Conservation (phyloP, 2,888 invertebrate genomes). For the Xylocampa areola region DNA sequence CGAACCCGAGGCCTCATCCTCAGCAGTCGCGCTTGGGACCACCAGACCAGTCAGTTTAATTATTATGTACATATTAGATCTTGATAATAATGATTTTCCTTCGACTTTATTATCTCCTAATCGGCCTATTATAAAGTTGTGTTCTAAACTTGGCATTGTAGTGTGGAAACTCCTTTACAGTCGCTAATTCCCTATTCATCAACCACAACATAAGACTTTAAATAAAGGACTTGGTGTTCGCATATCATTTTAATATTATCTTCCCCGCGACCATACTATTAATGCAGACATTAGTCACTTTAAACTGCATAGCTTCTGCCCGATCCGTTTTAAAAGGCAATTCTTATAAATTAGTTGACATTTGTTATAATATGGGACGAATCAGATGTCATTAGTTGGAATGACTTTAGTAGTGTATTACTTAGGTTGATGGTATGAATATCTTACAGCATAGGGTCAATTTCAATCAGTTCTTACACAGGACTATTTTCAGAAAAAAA, state of each 20-base stretch:
- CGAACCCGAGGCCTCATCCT: no score
- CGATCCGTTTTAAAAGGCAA: slow-evolving; percentile 58
- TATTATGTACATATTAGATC: no score
- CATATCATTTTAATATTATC: slow-evolving; percentile 13
- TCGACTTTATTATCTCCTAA: no score
- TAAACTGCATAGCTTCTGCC: slow-evolving; percentile 45
- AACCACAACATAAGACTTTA: slow-evolving; percentile 8
- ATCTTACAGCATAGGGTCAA: no score
- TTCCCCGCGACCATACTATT: slow-evolving; percentile 20
- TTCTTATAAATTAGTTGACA: slow-evolving; percentile 61
- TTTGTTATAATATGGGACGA: slow-evolving; percentile 58
- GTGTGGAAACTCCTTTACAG: neutral
- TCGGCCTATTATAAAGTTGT: no score
- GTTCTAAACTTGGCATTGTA: no score
- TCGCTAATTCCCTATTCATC: slow-evolving; percentile 3
- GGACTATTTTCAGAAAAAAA: no score
- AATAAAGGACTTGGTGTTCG: slow-evolving; percentile 23
- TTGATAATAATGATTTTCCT: no score
- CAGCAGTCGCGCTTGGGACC: no score
- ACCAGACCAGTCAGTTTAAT: no score
- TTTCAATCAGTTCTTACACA: no score
- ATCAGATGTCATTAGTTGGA: slow-evolving; percentile 63
- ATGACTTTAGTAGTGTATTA: slow-evolving; percentile 5
- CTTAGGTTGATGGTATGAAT: no score
- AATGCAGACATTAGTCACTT: slow-evolving; percentile 44